Conservation (phyloP, 2,888 invertebrate genomes). For the Drosophila mimica region DNA sequence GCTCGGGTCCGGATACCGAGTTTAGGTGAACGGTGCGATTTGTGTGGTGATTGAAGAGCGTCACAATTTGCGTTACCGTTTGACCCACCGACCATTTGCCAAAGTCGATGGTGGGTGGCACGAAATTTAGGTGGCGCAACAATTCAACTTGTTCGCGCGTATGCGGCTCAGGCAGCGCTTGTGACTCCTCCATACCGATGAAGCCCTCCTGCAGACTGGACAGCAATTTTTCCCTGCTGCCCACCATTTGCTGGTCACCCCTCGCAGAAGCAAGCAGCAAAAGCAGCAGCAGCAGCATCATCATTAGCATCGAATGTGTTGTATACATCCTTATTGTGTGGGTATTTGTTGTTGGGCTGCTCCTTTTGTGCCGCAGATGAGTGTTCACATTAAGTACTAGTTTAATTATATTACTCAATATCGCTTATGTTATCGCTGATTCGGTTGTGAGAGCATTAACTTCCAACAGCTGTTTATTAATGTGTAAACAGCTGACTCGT, state of each 20-base stretch:
- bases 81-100: conserved; percentile 92
- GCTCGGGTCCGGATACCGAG: conserved; percentile 96
- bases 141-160: conserved; percentile 72
- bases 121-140: conserved; percentile 83
- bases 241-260: conserved; percentile 43
- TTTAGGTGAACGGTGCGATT: conserved; percentile 95
- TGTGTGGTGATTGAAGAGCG: conserved; percentile 93
- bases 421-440: conserved; percentile 70
- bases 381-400: conserved; percentile 59
- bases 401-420: conserved; percentile 74
- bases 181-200: conserved; percentile 60
- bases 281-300: conserved; percentile 42
- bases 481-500: conserved; percentile 38
- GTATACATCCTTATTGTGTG: conserved; percentile 50
- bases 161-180: conserved; percentile 57
- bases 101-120: conserved; percentile 86
- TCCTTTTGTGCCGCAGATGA: conserved; percentile 35
- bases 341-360: conserved; percentile 40
- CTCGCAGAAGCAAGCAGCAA: conserved; percentile 31
- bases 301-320: conserved; percentile 40
- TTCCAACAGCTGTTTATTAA: conserved; percentile 46
- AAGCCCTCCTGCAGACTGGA: conserved; percentile 44
- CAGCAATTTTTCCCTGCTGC: conserved; percentile 53
- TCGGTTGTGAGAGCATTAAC: conserved; percentile 58
- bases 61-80: conserved; percentile 94